These are phyloP conservation scores for Sarcophaga carnaria DNA, from an alignment of 2,888 invertebrate genomes.

Conservation along the genomic window DNA sequence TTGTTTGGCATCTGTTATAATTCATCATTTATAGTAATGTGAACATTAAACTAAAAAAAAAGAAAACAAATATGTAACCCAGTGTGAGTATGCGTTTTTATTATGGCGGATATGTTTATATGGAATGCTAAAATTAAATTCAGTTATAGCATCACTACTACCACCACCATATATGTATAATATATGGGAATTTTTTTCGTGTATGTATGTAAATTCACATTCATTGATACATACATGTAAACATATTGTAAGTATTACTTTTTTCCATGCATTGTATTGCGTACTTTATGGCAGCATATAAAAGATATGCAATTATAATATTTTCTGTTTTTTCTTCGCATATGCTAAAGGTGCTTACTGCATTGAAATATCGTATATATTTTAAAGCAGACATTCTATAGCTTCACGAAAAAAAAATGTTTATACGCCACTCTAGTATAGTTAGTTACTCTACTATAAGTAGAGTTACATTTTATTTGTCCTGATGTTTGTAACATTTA, in stretches of 20 bases:
- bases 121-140: slow-evolving; percentile 39
- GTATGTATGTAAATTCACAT: too few relatives aligned
- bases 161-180: too few relatives aligned
- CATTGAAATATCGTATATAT: slow-evolving; percentile 20
- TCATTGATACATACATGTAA: neutral
- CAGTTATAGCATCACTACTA: neutral
- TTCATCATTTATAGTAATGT: slow-evolving; percentile 52
- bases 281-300: slow-evolving; percentile 60
- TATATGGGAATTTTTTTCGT: too few relatives aligned
- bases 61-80: neutral
- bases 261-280: slow-evolving; percentile 21
- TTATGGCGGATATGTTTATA: neutral
- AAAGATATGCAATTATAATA: slow-evolving; percentile 67
- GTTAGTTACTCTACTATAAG: too few relatives aligned
- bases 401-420: slow-evolving; percentile 21
- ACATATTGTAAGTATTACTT: too few relatives aligned
- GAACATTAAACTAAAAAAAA: slow-evolving; percentile 2
- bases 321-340: slow-evolving; percentile 39
- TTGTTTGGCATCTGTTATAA: slow-evolving; percentile 53
- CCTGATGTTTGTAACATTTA: too few relatives aligned
- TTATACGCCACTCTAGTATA: too few relatives aligned
- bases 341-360: slow-evolving; percentile 65
- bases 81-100: neutral
- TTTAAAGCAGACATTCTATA: slow-evolving; percentile 28
- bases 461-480: too few relatives aligned